Base-by-base conservation (phyloP, 2,888 invertebrate species). In the Hipparchia sbordonii region DNA sequence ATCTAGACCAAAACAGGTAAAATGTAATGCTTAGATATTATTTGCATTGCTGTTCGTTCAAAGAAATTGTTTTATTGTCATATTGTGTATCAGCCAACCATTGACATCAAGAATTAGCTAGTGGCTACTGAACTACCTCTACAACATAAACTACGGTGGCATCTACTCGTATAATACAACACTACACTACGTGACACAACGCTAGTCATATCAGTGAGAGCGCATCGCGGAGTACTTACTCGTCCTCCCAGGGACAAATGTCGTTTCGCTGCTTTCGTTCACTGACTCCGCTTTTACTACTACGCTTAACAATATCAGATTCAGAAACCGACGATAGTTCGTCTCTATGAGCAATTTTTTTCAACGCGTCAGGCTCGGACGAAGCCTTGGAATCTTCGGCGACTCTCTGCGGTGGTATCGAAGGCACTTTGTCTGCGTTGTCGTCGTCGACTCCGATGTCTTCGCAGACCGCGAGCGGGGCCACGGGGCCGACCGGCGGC, bases 231-330 rank as follows among this genome's bases (percentile, higher is more conserved):
- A 62, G 68, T 78, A 97, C 98, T 97, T 95, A 98, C 98, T 98
- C 98, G 94, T 98, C 97, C 95, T 98, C 98, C 98, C 98, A 98
- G 73, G 98, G 98, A 94, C 98, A 98, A 87, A 98, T 96, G 92
- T 97, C 97, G 92, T 96, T 97, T 91, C 95, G 95, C 91, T 96
- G 88, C 83, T 87, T 89, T 77, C 86, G 85, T 78, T 89, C 89
- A 82, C 85, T 86, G 85, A 86, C 82, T 85, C 84, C 86, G 84
- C 84, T 84, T 82, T 87, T 89, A 86, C 84, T 88, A 85, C 87
- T 89, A 85, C 87, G 87, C 85, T 87, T 91, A 89, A 91, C 92
- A 86, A 90, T 88, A 89, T 89, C 87, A 80, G 91, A 85, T 83
- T 90, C 88, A 77, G 92, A 88, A 81, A 88, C 87, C 79, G 91